phyloP scores from a whole-genome alignment of 1,140 invertebrate genomes.

The Mactra quadrangularis region DNA sequence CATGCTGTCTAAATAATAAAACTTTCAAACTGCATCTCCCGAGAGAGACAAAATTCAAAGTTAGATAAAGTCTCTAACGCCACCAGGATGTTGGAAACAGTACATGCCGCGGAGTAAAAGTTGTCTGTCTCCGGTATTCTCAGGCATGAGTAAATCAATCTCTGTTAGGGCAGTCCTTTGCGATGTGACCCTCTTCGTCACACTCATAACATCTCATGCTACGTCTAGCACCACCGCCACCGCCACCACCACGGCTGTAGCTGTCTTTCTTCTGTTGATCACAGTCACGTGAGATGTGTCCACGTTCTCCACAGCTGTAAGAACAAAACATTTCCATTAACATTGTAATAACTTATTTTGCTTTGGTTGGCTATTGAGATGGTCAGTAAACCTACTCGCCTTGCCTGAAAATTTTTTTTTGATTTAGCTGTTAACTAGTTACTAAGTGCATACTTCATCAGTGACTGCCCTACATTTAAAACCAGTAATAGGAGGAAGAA shows the following conservation, averaged over 20 bases:
- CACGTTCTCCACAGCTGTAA: slow-evolving; percentile 92
- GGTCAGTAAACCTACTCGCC: too few species aligned
- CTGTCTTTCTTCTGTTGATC: slow-evolving; percentile 66
- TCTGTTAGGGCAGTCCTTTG: slow-evolving; percentile 74
- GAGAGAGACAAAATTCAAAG: slow-evolving; percentile 15
- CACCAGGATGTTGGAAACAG: slow-evolving; percentile 22
- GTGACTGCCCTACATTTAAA: too few species aligned
- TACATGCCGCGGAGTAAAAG: slow-evolving; percentile 1
- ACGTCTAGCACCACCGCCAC: slow-evolving; percentile 51
- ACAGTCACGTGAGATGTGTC: slow-evolving; percentile 93
- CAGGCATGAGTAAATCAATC: slow-evolving; percentile 16
- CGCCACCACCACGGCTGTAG: neutral
- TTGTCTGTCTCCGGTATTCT: neutral
- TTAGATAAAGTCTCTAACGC: neutral
- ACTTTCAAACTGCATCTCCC: neutral
- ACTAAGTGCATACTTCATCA: too few species aligned
- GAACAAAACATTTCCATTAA: slow-evolving; percentile 42
- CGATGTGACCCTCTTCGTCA: slow-evolving; percentile 89
- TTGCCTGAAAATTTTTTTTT: too few species aligned
- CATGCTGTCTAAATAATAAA: neutral
- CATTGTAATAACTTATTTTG: too few species aligned
- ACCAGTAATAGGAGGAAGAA: too few species aligned
- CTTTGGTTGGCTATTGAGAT: too few species aligned
- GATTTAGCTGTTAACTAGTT: too few species aligned
- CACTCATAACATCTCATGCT: slow-evolving; percentile 74